Evolutionary conservation across 1,140 invertebrate species (phyloP).

Genomic region (Drosophila trapezifrons): DNA sequence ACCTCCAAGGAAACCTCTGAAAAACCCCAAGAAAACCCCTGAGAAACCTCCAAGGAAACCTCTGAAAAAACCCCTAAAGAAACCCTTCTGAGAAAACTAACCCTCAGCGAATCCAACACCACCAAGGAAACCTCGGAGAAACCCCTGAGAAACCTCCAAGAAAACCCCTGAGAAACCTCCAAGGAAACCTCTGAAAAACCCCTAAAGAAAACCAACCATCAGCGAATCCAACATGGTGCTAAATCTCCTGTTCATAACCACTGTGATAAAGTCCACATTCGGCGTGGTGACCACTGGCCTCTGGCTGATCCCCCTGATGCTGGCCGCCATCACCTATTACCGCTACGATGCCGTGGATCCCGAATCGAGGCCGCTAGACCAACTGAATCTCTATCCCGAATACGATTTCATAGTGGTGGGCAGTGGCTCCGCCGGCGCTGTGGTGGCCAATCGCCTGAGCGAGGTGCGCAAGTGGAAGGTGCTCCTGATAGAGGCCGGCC

Average conservation of each 20-base stretch:
- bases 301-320: conserved; percentile 92
- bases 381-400: conserved; percentile 86
- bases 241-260: conserved; percentile 89
- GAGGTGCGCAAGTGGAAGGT: conserved; percentile 93
- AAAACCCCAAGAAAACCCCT: too few species aligned
- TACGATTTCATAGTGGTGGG: conserved; percentile 96
- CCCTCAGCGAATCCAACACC: too few species aligned
- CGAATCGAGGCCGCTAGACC: conserved; percentile 88
- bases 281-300: conserved; percentile 89
- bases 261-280: conserved; percentile 89
- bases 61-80: too few species aligned
- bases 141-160: not conserved
- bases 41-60: not conserved
- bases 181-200: not conserved
- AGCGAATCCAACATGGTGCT: conserved; percentile 87
- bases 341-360: conserved; percentile 92
- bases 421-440: conserved; percentile 91
- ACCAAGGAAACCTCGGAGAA: too few species aligned
- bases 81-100: not conserved
- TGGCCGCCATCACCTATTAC: conserved; percentile 92
- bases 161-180: not conserved
- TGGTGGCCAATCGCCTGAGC: conserved; percentile 94
- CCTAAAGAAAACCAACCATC: not conserved
- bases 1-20: too few species aligned
- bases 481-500: conserved; percentile 95